Base-by-base conservation (phyloP, 2,888 invertebrate species). In the Cephus pulcher region DNA sequence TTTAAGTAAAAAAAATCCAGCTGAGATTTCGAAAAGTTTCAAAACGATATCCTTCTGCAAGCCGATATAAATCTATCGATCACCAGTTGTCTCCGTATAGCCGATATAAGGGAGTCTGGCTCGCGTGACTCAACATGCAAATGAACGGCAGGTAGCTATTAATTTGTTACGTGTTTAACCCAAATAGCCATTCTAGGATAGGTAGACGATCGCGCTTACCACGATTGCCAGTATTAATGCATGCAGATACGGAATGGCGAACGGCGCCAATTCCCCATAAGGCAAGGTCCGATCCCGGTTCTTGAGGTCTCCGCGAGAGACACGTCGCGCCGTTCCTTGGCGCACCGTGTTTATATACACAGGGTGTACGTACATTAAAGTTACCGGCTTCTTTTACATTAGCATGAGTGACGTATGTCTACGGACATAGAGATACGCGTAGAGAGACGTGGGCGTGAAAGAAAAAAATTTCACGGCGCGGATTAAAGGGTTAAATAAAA, bases 81-180 rank as follows among this genome's bases (percentile, higher is more conserved):
- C 56, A 56, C 23, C 23, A 56, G 56, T 56, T 23, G 56, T 56
- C 56, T 56, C 56, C 23, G 56, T 56, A 23, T 9, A 9, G 56
- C 9, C 56, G 9, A 56, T 23, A 23, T 9, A 56, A 56, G 56
- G 56, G 56, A 56, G 23, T 56, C 56, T 56, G 56, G 56, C 9
- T 34, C 37, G 78, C 80, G 80, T 86, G 86, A 87, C 83, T 84
- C 86, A 81, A 83, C 82, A 75, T 80, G 84, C 77, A 83, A 87
- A 87, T 80, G 80, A 80, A 73, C 78, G 74, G 80, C 81, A 81
- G 77, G 78, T 83, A 78, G 81, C 82, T 84, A 86, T 87, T 87
- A 84, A 84, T 87, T 84, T 83, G 82, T 85, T 81, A 81, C 78
- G 82, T 81, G 82, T 80, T 84, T 83, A 88, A 87, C 85, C 86